Base-by-base conservation (phyloP, 1,140 invertebrate genomes). In the Mycetomoellerius zeteki region DNA sequence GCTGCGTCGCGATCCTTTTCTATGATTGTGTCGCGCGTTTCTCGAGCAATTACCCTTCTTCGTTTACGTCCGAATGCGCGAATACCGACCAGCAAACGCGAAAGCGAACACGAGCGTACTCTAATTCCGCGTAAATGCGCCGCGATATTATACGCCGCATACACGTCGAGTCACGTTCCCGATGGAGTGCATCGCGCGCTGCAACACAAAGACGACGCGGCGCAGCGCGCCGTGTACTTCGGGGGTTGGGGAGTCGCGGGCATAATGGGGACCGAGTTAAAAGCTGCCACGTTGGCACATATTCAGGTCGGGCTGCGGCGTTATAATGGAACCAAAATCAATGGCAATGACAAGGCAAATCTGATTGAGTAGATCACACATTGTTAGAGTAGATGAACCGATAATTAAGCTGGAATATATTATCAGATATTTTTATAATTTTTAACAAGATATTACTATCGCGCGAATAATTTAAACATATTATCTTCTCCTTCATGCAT, bases 51-150 rank as follows among this genome's bases (percentile, higher is more conserved):
- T 78, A 77, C 75, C 75, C 73, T 54, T 30, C 62, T 80, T 56
- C 82, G 37, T 78, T 85, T 78, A n/a, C 62, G 82, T 80, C 58
- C 82, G 47, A 78, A 73, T 82, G 52, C 78, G 64, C 64, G 64
- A 54, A 37, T 30, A 14, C 30, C 58, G 24, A 50, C 43, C 37
- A 47, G 65, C 14, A 52, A 50, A 72, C 8, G 37, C 37, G 73
- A 33, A 30, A 43, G 43, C 76, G 47, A 33, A 62, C 58, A 50
- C 76, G 47, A 24, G 27, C 56, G 69, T 47, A 73, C 43, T 84
- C 43, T 73, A 84, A 84, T 84, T 84, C 27, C 69, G 69, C 69
- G 54, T 75, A 84, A 84, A 84, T 84, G 80, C 80, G 37, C 58
- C 69, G 80, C 80, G 69, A 73, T 84, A 84, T 73, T 84, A 75